Percentiles rank a stretch among this genome's conserved stretches.
These are phyloP conservation scores for Sinohyriopsis cumingii DNA, from an alignment of 2,888 invertebrate species.

Conservation along the genomic window DNA sequence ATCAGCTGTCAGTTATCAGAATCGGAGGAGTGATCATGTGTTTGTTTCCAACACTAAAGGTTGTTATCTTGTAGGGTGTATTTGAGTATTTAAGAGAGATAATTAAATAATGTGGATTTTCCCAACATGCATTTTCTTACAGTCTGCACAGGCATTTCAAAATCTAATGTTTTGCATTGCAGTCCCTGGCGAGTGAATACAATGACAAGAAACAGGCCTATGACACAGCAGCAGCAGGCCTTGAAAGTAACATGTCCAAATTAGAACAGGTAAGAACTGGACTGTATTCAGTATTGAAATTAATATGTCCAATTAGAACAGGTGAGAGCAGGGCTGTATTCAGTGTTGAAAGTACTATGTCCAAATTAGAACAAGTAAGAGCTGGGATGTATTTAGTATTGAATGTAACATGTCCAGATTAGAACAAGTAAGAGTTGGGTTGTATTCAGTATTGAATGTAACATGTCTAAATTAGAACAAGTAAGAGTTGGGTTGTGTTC, in stretches of 20 bases:
- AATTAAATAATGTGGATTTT: too few relatives aligned
- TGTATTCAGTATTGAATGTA: conserved; percentile 53
- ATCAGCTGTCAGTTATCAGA: too few relatives aligned
- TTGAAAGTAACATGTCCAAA: conserved; percentile 76
- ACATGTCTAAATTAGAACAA: conserved; percentile 75
- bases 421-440: conserved; percentile 72
- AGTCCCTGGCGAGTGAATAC: conserved; percentile 78
- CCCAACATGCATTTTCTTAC: too few relatives aligned
- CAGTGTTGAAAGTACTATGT: conserved; percentile 75
- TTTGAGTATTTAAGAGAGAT: too few relatives aligned
- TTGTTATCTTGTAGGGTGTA: too few relatives aligned
- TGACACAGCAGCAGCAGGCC: conserved; percentile 78
- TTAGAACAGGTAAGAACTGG: conserved; percentile 73
- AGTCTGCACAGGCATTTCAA: too few relatives aligned
- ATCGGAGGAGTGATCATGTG: too few relatives aligned
- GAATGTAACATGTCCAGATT: conserved; percentile 76
- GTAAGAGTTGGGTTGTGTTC: conserved; percentile 48
- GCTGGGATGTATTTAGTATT: not conserved
- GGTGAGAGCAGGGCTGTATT: conserved; percentile 76
- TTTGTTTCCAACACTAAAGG: too few relatives aligned
- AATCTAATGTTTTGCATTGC: conserved; percentile 40
- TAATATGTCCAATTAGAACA: too few relatives aligned
- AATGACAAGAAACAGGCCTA: conserved; percentile 81
- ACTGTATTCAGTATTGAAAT: not conserved
- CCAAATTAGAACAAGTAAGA: conserved; percentile 75